A percentile compares a stretch with the other conserved stretches of the same genome.
Evolutionary conservation across 2,888 invertebrate genomes (phyloP).

Genomic region (Synanthedon myopaeformis): DNA sequence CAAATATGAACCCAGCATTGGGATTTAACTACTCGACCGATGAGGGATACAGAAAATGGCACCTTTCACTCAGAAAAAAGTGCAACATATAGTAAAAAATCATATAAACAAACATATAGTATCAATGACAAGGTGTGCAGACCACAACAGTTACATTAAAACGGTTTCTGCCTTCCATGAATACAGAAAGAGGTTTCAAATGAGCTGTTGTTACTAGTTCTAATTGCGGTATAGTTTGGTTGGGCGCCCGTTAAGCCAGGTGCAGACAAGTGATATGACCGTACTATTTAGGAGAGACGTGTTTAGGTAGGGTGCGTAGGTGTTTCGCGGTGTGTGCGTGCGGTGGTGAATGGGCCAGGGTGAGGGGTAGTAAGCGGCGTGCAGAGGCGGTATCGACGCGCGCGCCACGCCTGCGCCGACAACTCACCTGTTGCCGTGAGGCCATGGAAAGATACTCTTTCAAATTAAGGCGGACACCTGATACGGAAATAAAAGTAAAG

Average conservation of each 20-base stretch:
- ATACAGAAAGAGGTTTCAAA: no score
- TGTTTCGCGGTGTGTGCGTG: conserved; percentile 11
- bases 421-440: conserved; percentile 60
- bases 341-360: conserved; percentile 38
- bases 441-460: conserved; percentile 65
- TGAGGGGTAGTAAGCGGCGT: conserved; percentile 40
- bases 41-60: no score
- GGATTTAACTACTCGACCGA: no score
- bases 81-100: no score
- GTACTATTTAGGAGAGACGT: neutral
- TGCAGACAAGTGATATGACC: neutral
- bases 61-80: no score
- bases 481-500: conserved; percentile 56
- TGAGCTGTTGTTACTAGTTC: no score
- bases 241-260: neutral
- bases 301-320: neutral
- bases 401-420: conserved; percentile 56
- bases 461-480: conserved; percentile 62
- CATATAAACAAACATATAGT: no score
- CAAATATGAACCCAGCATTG: no score
- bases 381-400: conserved; percentile 52
- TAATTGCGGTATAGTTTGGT: no score
- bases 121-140: no score
- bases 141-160: no score
- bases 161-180: no score